Evolutionary conservation across 2,113 vertebrate species (phyloP).

Genomic region (Struthidea cinerea): DNA sequence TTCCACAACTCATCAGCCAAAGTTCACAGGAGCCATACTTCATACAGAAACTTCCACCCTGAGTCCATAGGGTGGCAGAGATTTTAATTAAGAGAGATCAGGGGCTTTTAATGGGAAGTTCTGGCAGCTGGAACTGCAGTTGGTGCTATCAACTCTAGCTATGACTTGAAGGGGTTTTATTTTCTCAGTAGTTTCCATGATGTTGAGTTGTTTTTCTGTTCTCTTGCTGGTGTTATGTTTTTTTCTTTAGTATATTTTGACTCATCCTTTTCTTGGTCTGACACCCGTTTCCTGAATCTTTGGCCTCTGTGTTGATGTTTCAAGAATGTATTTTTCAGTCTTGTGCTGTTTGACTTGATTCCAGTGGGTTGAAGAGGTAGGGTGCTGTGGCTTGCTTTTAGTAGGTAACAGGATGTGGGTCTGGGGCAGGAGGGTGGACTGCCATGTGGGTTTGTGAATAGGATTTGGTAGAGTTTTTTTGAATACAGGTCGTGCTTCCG

Average conservation of each 20-base stretch:
- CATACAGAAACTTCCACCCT: not conserved
- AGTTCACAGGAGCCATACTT: not conserved
- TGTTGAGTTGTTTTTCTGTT: slow-evolving; percentile 19
- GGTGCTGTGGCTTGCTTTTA: slow-evolving; percentile 18
- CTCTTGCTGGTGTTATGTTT: not conserved
- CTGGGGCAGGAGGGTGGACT: not conserved
- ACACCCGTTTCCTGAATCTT: slow-evolving; percentile 12
- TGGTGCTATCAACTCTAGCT: not conserved
- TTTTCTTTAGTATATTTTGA: slow-evolving; percentile 25
- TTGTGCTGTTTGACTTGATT: slow-evolving; percentile 3
- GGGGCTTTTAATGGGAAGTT: not conserved
- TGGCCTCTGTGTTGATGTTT: not conserved
- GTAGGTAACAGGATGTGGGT: slow-evolving; percentile 53
- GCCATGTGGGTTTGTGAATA: not conserved
- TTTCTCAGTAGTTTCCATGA: slow-evolving; percentile 34
- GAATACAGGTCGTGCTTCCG: not conserved
- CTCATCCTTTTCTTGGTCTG: slow-evolving; percentile 37
- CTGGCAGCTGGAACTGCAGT: not conserved
- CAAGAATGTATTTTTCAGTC: slow-evolving; percentile 36
- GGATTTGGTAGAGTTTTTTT: not conserved
- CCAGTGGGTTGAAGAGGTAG: not conserved
- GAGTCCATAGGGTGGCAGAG: not conserved
- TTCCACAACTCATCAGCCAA: not conserved
- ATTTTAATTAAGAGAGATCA: not conserved
- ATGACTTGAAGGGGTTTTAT: slow-evolving; percentile 44